A percentile compares a stretch with the other conserved stretches of the same genome.
phyloP scores from a whole-genome alignment of 2,113 vertebrate species.

The Semnopithecus entellus region DNA sequence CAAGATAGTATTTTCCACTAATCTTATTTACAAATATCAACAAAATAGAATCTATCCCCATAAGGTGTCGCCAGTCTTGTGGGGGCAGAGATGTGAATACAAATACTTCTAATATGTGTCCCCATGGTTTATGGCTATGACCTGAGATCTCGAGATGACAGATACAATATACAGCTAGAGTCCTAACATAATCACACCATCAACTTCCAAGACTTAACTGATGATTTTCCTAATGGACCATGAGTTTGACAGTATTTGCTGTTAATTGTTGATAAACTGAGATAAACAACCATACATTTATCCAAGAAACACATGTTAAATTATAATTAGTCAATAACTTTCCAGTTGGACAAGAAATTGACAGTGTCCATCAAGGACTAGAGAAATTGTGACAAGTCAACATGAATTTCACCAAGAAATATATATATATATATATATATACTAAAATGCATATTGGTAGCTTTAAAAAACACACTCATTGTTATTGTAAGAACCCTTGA shows the following conservation, averaged over 20 bases:
- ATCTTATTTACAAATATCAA: constrained; percentile 2
- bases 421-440: not conserved
- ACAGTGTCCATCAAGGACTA: not conserved
- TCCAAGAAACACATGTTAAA: not conserved
- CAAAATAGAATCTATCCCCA: not conserved
- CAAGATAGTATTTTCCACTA: not conserved
- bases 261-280: not conserved
- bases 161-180: not conserved
- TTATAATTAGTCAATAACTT: not conserved
- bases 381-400: not conserved
- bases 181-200: not conserved
- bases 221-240: not conserved
- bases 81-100: not conserved
- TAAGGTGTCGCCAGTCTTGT: not conserved
- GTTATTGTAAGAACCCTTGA: not conserved
- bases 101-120: not conserved
- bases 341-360: not conserved
- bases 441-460: not conserved
- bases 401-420: not conserved
- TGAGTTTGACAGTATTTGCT: not conserved
- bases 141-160: not conserved
- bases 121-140: not conserved
- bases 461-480: not conserved
- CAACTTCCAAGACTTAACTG: not conserved
- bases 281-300: not conserved